Conservation (phyloP, 2,888 invertebrate species). For the Hemicrepidius hirtus region DNA sequence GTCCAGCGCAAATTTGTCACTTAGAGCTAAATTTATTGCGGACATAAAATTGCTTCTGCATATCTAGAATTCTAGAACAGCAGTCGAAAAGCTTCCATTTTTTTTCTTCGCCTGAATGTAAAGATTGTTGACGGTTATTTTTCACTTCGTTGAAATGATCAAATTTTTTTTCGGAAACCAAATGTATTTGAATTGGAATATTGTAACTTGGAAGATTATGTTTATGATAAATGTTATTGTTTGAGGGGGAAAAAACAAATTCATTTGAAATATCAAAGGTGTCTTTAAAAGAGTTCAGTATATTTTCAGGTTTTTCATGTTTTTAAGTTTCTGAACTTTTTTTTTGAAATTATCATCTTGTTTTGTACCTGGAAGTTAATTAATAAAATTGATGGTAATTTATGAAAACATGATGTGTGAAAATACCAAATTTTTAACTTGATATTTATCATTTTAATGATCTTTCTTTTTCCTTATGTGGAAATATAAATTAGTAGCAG, state of each 20-base stretch:
- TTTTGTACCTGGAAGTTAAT: too few relatives aligned
- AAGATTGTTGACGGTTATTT: slow-evolving; percentile 21
- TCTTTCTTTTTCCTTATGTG: too few relatives aligned
- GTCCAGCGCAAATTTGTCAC: slow-evolving; percentile 32
- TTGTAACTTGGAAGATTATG: neutral
- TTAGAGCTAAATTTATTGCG: slow-evolving; percentile 32
- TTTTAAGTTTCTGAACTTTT: too few relatives aligned
- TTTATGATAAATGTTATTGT: slow-evolving; percentile 10
- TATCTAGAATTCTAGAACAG: slow-evolving; percentile 38
- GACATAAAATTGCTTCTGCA: slow-evolving; percentile 41
- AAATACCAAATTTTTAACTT: too few relatives aligned
- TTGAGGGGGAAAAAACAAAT: neutral
- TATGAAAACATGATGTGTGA: too few relatives aligned
- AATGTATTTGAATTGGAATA: neutral
- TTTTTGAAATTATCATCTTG: too few relatives aligned
- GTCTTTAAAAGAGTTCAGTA: neutral
- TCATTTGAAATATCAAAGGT: neutral
- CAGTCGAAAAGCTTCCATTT: slow-evolving; percentile 27
- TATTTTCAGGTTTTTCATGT: too few relatives aligned
- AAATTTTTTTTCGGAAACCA: neutral
- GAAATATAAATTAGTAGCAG: too few relatives aligned
- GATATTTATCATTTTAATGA: too few relatives aligned
- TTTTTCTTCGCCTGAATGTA: slow-evolving; percentile 7
- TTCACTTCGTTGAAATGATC: slow-evolving; percentile 4
- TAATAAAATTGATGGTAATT: too few relatives aligned